Evolutionary conservation across 2,113 vertebrate genomes (phyloP), one percentile per base, ranked within the genome.

Genomic region (Apus apus): DNA sequence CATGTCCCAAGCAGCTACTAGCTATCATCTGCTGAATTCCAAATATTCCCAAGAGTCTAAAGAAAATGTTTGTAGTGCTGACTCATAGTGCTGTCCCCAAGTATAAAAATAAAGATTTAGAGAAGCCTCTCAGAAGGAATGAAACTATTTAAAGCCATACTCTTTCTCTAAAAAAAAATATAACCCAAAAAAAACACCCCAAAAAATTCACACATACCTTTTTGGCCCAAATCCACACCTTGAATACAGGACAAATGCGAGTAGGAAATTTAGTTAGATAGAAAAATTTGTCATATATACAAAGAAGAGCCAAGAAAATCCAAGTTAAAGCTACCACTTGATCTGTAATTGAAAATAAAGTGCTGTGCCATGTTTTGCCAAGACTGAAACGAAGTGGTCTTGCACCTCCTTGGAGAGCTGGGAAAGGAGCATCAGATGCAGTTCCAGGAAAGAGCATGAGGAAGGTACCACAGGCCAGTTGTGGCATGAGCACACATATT

Each of bases 21-120:
- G 61, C 32, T 94, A 78, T 53, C 62, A 65, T 85, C 85, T 77
- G 75, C 30, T 82, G 46, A 92, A 75, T 79, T 95, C 66, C 64
- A 90, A 80, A 74, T 96, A 92, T 90, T 95, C 85, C 79, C 87
- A 90, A 68, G 67, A 58, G 81, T 78, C 64, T 85, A 87, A 79
- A 91, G 62, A 40, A 91, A 91, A 89, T 72, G 15, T 74, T 93
- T 87, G 51, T 54, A 82, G 66, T 67, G 73, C 45, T 96, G 80
- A 86, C 67, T 85, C 65, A 93, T 21, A 90, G 43, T 48, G 29
- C 68, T 53, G n/a, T 48, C 89, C 62, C 66, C 79, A 83, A 66
- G 43, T 74, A 75, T 89, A 85, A 93, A 93, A 79, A 43, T 40
- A 80, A 82, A 86, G 32, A 77, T 90, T 76, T 94, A 1, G 6